phyloP scores from a whole-genome alignment of 64 coral and sea anemone genomes.

The Pocillopora verrucosa region DNA sequence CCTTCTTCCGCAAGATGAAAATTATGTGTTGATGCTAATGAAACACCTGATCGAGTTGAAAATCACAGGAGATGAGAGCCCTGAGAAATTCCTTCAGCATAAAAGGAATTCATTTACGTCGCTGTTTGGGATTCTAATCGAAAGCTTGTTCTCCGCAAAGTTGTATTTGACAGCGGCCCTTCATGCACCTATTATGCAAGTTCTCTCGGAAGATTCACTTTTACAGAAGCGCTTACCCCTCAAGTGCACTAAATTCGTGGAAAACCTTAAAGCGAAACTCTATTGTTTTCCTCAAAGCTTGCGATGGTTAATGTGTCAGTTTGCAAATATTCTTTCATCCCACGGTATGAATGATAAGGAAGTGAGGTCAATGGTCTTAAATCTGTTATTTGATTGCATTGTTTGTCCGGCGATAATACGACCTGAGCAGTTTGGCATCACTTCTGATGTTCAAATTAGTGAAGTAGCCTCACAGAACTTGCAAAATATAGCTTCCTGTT shows the following conservation, averaged over 20 bases:
- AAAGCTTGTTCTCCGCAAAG: conserved; percentile 85
- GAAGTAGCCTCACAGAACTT: conserved; percentile 75
- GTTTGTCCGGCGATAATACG: conserved; percentile 86
- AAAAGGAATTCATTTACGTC: conserved; percentile 82
- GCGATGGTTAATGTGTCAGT: conserved; percentile 83
- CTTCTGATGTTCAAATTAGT: conserved; percentile 89
- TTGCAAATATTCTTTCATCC: conserved; percentile 57
- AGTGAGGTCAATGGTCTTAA: conserved; percentile 60
- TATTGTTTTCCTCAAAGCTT: conserved; percentile 93
- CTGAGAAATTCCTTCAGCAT: conserved; percentile 71
- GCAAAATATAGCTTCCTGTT: conserved; percentile 77
- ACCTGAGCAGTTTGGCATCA: conserved; percentile 88
- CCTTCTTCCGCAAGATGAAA: conserved; percentile 88
- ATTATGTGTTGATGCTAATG: conserved; percentile 73
- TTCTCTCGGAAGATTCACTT: conserved; percentile 68
- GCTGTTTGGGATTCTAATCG: conserved; percentile 69
- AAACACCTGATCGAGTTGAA: conserved; percentile 73
- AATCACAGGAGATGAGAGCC: conserved; percentile 70
- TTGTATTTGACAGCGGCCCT: conserved; percentile 85
- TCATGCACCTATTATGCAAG: conserved; percentile 82
- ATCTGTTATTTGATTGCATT: conserved; percentile 82
- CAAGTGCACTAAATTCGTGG: conserved; percentile 74
- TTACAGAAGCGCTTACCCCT: conserved; percentile 57
- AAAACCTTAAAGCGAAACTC: conserved; percentile 81
- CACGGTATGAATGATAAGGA: conserved; percentile 68